Evolutionary conservation across 2,797 vertebrate species (phyloP).

Genomic region (Gallinago stenura): DNA sequence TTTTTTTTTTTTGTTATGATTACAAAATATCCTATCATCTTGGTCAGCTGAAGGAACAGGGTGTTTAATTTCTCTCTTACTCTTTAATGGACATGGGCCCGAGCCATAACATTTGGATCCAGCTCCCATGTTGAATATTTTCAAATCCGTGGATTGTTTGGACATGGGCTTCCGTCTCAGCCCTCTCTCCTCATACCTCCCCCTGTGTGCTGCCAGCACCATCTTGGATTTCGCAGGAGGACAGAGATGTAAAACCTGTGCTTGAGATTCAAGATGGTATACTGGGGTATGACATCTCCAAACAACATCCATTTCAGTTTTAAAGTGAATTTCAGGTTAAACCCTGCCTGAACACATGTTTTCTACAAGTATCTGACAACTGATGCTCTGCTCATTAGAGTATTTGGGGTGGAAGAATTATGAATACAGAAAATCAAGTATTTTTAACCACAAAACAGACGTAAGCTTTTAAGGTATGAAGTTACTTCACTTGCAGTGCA

Average conservation of each 20-base stretch:
- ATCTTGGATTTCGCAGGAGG: not conserved
- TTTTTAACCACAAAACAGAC: not conserved
- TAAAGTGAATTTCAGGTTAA: not conserved
- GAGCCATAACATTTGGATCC: not conserved
- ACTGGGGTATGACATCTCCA: not conserved
- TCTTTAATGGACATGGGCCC: not conserved
- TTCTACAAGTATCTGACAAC: not conserved
- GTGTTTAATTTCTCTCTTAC: not conserved
- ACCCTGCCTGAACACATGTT: not conserved
- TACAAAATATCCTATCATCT: not conserved
- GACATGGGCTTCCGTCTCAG: rapidly evolving
- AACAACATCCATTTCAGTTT: not conserved
- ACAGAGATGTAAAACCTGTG: not conserved
- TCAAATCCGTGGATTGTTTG: not conserved
- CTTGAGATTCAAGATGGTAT: not conserved
- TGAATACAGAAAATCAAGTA: not conserved
- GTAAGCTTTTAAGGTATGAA: not conserved
- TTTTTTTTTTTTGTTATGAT: conserved; percentile 1
- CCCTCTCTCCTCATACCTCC: not conserved
- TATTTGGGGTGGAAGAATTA: not conserved
- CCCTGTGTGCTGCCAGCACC: rapidly evolving
- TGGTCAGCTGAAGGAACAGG: not conserved
- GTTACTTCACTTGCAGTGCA: not conserved
- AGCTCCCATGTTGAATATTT: not conserved
- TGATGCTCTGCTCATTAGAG: not conserved